These are phyloP conservation scores for Coreius guichenoti DNA, from an alignment of 2,797 vertebrate genomes.

Conservation along the genomic window DNA sequence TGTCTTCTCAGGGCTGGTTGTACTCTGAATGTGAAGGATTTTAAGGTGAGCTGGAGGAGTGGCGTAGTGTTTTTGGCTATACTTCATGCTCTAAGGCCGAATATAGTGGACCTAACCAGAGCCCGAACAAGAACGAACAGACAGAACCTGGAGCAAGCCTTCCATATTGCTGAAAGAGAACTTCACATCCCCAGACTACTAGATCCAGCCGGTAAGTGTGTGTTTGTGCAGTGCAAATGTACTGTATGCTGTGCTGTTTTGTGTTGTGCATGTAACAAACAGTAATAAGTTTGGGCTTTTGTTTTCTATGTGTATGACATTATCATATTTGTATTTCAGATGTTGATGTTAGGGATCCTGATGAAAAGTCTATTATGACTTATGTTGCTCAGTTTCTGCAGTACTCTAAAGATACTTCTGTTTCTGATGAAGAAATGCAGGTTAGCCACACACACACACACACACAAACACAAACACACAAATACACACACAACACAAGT, in stretches of 20 bases:
- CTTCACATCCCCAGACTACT: constrained; percentile 89
- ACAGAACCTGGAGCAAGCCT: constrained; percentile 93
- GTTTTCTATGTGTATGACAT: not conserved
- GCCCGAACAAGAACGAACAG: constrained; percentile 84
- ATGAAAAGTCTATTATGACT: constrained; percentile 98
- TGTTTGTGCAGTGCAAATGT: not conserved
- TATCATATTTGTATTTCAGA: constrained; percentile 74
- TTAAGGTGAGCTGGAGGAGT: constrained; percentile 91
- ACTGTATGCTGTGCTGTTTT: not conserved
- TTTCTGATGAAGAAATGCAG: constrained; percentile 77
- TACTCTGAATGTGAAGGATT: constrained; percentile 85
- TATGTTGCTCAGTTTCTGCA: constrained; percentile 96
- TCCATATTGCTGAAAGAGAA: constrained; percentile 86
- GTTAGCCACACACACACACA: constrained; percentile 66
- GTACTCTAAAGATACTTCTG: constrained; percentile 83
- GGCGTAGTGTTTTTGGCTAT: constrained; percentile 91
- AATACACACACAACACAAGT: not conserved
- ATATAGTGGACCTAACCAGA: constrained; percentile 85
- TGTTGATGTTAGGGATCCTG: constrained; percentile 88
- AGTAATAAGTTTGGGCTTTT: not conserved
- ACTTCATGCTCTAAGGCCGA: constrained; percentile 85
- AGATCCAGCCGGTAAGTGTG: constrained; percentile 86
- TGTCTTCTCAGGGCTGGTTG: constrained; percentile 73
- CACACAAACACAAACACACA: not conserved
- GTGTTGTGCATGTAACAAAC: constrained; percentile 4